Base-by-base conservation (phyloP, 2,113 vertebrate species). In the Noturus placidus region DNA sequence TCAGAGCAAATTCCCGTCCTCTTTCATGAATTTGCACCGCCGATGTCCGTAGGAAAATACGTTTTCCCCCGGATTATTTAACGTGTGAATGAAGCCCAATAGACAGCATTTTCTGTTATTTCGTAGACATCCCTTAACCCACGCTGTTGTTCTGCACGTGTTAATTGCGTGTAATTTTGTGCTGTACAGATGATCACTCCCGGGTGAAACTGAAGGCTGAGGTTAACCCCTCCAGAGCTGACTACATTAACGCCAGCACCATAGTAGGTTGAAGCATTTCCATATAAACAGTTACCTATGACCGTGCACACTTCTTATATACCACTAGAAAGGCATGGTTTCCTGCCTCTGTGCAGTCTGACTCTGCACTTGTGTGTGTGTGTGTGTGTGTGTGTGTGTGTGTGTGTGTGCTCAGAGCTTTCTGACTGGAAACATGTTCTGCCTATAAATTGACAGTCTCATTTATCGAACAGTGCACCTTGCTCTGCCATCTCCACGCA, bases 221-320 rank as follows among this genome's bases (percentile, higher is more conserved):
- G 86, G 93, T 95, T 90, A 99, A 96, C 92, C 96, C 98, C 0
- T 99, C 97, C 8, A 96, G 97, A 80, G 96, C 96, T 0, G 98
- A 99, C 91, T 99, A 98, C 94, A 97, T 99, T 96, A 99, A 99
- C 0, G 98, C 97, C 94, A 99, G 98, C 90, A 97, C 96, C 0
- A 97, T 98, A 0, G 97, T 98, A 93, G 97, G 97, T 87, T 30
- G 9, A 80, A 78, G 52, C 13, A 84, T 30, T 84, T 84, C 6
- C 27, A 67, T 83, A 50, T 67, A 61, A 83, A 10, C 38, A 80
- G n/a, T 19, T 35, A 7, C 1, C 4, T 59, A 22, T 81, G 52
- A 80, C 15, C 15, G 19, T 54, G 76, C 50, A 57, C 27, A 54
- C 30, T 8, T 56, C 77, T 79, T 33, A 14, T 57, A 57, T 57